A percentile compares a stretch with the other conserved stretches of the same genome.
These are phyloP conservation scores for Cyprinus carpio DNA, from an alignment of 2,113 vertebrate species.

Conservation along the genomic window DNA sequence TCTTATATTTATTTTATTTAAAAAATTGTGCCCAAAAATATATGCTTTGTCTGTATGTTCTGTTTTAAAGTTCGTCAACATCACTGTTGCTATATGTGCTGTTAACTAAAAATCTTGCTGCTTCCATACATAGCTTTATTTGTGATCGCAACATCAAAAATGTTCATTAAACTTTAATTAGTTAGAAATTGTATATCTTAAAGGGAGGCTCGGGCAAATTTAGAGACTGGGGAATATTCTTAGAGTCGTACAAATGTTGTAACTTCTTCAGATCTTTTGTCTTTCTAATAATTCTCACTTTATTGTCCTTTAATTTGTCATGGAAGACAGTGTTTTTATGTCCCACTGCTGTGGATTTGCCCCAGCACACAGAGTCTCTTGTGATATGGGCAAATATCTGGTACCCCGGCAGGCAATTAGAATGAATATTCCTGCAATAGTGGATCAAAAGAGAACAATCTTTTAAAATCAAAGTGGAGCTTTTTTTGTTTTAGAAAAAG, in stretches of 20 bases:
- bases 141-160: background rate
- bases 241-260: background rate
- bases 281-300: conserved; percentile 36
- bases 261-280: conserved; percentile 39
- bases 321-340: background rate
- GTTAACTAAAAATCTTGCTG: background rate
- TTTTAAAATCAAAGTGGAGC: conserved; percentile 42
- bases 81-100: background rate
- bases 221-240: conserved; percentile 4
- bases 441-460: conserved; percentile 66
- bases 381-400: conserved; percentile 59
- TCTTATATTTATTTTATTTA: too few species aligned
- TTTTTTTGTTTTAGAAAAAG: conserved; percentile 54
- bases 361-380: conserved; percentile 46
- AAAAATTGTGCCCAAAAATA: background rate
- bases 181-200: background rate
- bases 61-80: background rate
- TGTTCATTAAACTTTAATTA: conserved; percentile 34
- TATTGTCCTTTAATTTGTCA: conserved; percentile 33
- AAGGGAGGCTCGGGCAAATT: background rate
- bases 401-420: conserved; percentile 63
- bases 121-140: background rate
- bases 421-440: conserved; percentile 66
- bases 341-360: conserved; percentile 30
- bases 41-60: background rate